Evolutionary conservation across 2,113 vertebrate genomes (phyloP), one percentile per base, ranked within the genome.

Genomic region (Acrocephalus arundinaceus): DNA sequence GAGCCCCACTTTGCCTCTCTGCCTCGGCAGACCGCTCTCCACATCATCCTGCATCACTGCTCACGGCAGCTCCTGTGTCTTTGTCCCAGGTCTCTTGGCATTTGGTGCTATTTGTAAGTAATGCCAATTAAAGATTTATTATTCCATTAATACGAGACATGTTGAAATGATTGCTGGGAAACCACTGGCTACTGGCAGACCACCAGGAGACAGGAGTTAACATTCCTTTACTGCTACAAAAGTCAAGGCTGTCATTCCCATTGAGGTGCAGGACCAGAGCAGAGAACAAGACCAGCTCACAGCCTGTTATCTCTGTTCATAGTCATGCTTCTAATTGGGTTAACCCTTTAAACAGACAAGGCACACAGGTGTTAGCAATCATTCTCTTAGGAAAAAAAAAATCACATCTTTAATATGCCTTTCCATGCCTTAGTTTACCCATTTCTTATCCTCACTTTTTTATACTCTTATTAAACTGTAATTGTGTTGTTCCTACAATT

Each of bases 341-440:
- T 95, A 93, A 87, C 72, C 52, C 68, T 90, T 92, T 78, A 93
- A 77, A 46, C 35, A 87, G 37, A 62, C 55, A 67, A 87, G 52
- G 65, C 21, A 84, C 33, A 20, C 16, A 63, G 19, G 33, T 30
- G 68, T 30, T 84, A 83, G 24, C 43, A 90, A 86, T 39, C 39
- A 45, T 71, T 77, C 51, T 70, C 52, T 70, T 31, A 62, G 20
- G 43, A 31, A 66, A 75, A 45, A 59, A 59, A 59, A 52, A 19
- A 8, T 5, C 18, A 77, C 33, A 18, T 68, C 55, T 78, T 86
- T 76, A 82, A 76, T 57, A 73, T 28, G n/a, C 22, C 10, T 73
- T 86, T 86, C 76, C 24, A 57, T 12, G 8, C 4, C 14, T 52
- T 76, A 45, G 10, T 57, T 93, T 74, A 71, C 16, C 31, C 51